Evolutionary conservation across 2,113 vertebrate genomes (phyloP), one percentile per base, ranked within the genome.

Genomic region (Stegastes partitus): DNA sequence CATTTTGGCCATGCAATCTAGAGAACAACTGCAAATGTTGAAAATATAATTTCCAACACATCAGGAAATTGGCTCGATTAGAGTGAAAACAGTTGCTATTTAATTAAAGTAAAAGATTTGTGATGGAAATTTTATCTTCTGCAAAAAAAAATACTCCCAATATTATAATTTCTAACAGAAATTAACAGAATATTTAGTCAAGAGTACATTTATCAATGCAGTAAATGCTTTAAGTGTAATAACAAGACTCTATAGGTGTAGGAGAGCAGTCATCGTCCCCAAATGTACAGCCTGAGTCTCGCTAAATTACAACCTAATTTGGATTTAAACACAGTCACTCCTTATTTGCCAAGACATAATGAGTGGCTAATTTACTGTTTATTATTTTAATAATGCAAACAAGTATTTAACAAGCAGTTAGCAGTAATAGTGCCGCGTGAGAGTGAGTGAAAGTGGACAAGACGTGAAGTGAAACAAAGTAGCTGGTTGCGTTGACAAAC

Each of bases 401-500:
- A 77, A 19, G 56, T 54, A 42, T 65, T 67, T 68, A 86, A 87
- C 83, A 74, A 64, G 70, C 74, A 68, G 62, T 82, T 49, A 56
- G 78, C 56, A 84, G 68, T 51, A 15, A 74, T 37, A 44, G 23
- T 57, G 71, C 75, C 89, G 88, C 58, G 87, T 69, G 83, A 53
- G 83, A 74, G 71, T 55, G 83, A 92, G 87, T 80, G 87, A 91
- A 91, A 92, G 87, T 88, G 83, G 90, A 91, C 88, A 83, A 85
- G 87, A 86, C 45, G 56, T 59, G 79, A 55, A 81, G 73, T 18
- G 55, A 92, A 90, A 87, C 82, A 81, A 92, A 88, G 87, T 89
- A 87, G 82, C 89, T 77, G 80, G 61, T 81, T 81, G 83, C 51
- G 83, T 72, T 93, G 92, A 94, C 91, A 91, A 93, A 93, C 88